phyloP scores from a whole-genome alignment of 2,797 vertebrate species.

The Botia kubotai region DNA sequence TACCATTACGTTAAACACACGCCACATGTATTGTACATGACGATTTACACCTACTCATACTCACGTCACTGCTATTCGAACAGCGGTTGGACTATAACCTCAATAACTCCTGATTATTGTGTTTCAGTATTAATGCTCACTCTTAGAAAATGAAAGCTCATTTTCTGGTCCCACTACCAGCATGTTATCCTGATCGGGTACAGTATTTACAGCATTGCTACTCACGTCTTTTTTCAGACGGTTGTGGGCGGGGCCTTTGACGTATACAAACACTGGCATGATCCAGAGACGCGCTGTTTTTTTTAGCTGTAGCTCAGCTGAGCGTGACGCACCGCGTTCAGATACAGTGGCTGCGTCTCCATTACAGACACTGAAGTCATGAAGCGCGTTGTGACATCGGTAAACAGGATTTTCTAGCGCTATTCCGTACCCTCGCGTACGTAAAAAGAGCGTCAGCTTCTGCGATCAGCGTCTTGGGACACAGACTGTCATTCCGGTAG shows the following conservation, averaged over 20 bases:
- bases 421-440: background rate
- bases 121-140: too few relatives aligned
- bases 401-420: conserved; percentile 17
- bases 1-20: too few relatives aligned
- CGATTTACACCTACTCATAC: too few relatives aligned
- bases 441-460: conserved; percentile 8
- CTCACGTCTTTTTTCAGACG: background rate
- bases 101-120: too few relatives aligned
- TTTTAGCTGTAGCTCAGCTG: conserved; percentile 63
- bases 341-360: conserved; percentile 38
- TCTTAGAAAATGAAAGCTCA: too few relatives aligned
- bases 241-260: conserved; percentile 57
- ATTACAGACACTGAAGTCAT: conserved; percentile 24
- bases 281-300: conserved; percentile 66
- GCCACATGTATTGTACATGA: too few relatives aligned
- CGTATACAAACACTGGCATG: conserved; percentile 63
- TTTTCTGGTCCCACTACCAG: too few relatives aligned
- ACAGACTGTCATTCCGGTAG: conserved; percentile 32
- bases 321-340: conserved; percentile 69
- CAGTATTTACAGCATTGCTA: background rate
- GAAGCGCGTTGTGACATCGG: conserved; percentile 26
- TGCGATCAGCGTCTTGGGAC: conserved; percentile 15
- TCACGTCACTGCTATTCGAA: too few relatives aligned
- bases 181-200: too few relatives aligned
- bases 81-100: too few relatives aligned